Evolutionary conservation across 2,888 invertebrate genomes (phyloP), one percentile per base, ranked within the genome.

Genomic region (Antitype chi): DNA sequence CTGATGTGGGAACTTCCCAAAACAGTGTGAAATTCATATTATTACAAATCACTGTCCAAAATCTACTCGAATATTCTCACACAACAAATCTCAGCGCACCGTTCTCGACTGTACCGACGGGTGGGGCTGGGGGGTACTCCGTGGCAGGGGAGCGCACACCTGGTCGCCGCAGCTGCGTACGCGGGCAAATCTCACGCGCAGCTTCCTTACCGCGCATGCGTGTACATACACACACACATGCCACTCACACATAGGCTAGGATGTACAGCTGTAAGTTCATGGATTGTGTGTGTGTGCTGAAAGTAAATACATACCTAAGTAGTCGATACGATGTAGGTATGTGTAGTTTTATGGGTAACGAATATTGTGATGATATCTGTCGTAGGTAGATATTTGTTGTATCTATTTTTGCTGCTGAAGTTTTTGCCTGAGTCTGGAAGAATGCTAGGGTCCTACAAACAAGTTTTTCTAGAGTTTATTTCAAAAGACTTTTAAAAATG

Each of bases 161-260:
- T 96, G 96, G 96, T 90, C 93, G 92, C 91, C 95, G 96, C 96
- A 96, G 96, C 96, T 96, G 96, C 96, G 95, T 92, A 90, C 93
- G 91, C 93, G 92, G 93, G 91, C 93, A 94, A 94, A 96, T 96
- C 96, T 96, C 96, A 96, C 96, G 96, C 96, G 96, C 96, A 96
- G 96, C 96, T 95, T 96, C 96, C 96, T 95, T 92, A 90, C 91
- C 90, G 93, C 94, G 95, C 94, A 94, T 94, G 94, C 95, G 94
- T 93, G 92, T 89, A 91, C 92, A 88, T 89, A 89, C 85, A 70
- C 75, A 74, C 47, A 17, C 13, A 76, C 59, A 17, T 69, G 68
- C 28, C 8, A 73, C 55, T 43, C 82, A 74, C 60, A 82, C 60
- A 70, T 64, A n/a, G 15, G 2, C 9, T n/a, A 9, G 23, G 20